A percentile compares a stretch with the other conserved stretches of the same genome.
Evolutionary conservation across 1,140 invertebrate genomes (phyloP).

Genomic region (Stenopsyche tienmushanensis): DNA sequence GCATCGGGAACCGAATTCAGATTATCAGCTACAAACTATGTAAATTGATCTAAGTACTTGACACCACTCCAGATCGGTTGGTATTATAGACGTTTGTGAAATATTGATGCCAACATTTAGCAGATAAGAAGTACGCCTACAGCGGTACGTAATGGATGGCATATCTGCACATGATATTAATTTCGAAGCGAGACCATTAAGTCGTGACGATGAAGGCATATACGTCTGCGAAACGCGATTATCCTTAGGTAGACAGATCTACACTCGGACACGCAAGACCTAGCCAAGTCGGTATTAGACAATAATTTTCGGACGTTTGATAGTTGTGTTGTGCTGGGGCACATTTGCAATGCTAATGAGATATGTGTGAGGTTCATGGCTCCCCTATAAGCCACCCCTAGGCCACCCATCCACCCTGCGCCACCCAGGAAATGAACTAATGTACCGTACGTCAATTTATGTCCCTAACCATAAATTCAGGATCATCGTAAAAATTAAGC

Average conservation of each 20-base stretch:
- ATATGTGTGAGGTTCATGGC: constrained; percentile 15
- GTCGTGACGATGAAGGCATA: neutral
- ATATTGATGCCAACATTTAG: too few relatives aligned
- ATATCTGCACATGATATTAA: neutral
- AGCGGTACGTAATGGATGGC: neutral
- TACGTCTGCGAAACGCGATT: neutral
- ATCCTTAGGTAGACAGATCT: constrained; percentile 3
- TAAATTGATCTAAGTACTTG: too few relatives aligned
- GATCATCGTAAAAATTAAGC: constrained; percentile 25
- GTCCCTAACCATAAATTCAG: constrained; percentile 29
- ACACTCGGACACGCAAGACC: constrained; percentile 13
- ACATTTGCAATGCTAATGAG: constrained; percentile 39
- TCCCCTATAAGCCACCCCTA: neutral
- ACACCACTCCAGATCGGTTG: too few relatives aligned
- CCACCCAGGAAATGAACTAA: constrained; percentile 29
- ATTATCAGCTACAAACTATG: too few relatives aligned
- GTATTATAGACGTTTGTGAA: too few relatives aligned
- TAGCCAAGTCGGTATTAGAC: constrained; percentile 25
- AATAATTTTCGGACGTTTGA: constrained; percentile 40
- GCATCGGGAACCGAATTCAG: too few relatives aligned
- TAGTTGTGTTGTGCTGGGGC: constrained; percentile 24
- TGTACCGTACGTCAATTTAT: constrained; percentile 39
- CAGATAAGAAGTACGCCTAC: too few relatives aligned
- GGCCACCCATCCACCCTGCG: neutral
- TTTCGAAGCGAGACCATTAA: neutral